Conservation (phyloP, 2,888 invertebrate species). For the Alloplasta piceator region DNA sequence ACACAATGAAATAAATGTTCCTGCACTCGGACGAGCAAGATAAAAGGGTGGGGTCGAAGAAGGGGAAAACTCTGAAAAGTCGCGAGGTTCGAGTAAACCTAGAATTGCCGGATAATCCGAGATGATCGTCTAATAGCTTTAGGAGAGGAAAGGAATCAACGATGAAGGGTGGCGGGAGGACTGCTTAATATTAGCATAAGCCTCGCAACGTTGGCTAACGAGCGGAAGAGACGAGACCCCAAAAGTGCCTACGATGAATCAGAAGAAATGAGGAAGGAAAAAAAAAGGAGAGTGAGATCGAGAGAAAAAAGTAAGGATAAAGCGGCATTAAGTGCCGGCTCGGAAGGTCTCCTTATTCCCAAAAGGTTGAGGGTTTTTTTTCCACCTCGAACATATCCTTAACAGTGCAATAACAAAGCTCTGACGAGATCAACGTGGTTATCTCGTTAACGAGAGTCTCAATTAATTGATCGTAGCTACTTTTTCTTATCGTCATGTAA, state of each 20-base stretch:
- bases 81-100: conserved; percentile 78
- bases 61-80: conserved; percentile 81
- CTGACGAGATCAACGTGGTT: neutral
- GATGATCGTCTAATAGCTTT: conserved; percentile 83
- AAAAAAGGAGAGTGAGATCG: conserved; percentile 26
- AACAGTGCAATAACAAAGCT: conserved; percentile 5
- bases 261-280: conserved; percentile 64
- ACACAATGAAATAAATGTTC: too few species aligned
- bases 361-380: conserved; percentile 20
- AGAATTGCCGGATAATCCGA: conserved; percentile 81
- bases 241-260: conserved; percentile 80
- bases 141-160: conserved; percentile 80
- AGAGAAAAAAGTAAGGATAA: conserved; percentile 40
- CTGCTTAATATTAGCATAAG: conserved; percentile 82
- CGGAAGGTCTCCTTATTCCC: conserved; percentile 17
- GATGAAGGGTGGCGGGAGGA: conserved; percentile 68
- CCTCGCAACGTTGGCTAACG: conserved; percentile 78
- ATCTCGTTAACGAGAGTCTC: conserved; percentile 19
- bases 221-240: conserved; percentile 79
- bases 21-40: too few species aligned
- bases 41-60: neutral
- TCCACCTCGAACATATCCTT: conserved; percentile 8
- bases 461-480: conserved; percentile 3
- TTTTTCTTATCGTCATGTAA: neutral
- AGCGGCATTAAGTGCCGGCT: conserved; percentile 44